Conservation (phyloP, 2,113 vertebrate genomes). For the Anoura caudifer region DNA sequence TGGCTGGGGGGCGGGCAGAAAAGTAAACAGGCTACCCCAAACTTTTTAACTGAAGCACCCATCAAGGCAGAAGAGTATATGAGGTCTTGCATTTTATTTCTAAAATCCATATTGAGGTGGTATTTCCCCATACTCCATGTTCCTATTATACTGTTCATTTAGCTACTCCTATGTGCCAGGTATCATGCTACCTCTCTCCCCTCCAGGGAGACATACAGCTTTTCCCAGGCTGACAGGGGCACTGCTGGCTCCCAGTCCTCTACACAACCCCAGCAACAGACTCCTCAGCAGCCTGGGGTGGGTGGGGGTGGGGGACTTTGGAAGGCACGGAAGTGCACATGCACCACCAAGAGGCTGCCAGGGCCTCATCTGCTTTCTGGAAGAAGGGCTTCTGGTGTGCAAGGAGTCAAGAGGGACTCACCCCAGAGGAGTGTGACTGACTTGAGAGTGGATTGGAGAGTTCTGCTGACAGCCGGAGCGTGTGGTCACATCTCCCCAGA, state of each 20-base stretch:
- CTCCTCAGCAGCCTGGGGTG: slow-evolving; percentile 24
- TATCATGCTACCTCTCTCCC: not conserved
- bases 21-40: not conserved
- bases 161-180: not conserved
- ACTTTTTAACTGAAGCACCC: not conserved
- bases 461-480: not conserved
- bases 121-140: not conserved
- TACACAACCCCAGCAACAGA: not conserved
- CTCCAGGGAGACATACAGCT: not conserved
- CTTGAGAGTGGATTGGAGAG: not conserved
- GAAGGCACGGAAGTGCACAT: slow-evolving; percentile 27
- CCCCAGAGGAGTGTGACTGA: not conserved
- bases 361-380: slow-evolving; percentile 61
- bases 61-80: not conserved
- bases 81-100: not conserved
- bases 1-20: fast-evolving
- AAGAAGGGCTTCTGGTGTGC: slow-evolving; percentile 51
- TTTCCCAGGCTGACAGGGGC: not conserved
- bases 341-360: not conserved
- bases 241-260: not conserved
- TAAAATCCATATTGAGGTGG: not conserved
- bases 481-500: not conserved
- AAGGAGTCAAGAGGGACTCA: not conserved
- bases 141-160: not conserved
- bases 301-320: slow-evolving; percentile 20